phyloP scores from a whole-genome alignment of 2,113 vertebrate species.

The Antennarius striatus region DNA sequence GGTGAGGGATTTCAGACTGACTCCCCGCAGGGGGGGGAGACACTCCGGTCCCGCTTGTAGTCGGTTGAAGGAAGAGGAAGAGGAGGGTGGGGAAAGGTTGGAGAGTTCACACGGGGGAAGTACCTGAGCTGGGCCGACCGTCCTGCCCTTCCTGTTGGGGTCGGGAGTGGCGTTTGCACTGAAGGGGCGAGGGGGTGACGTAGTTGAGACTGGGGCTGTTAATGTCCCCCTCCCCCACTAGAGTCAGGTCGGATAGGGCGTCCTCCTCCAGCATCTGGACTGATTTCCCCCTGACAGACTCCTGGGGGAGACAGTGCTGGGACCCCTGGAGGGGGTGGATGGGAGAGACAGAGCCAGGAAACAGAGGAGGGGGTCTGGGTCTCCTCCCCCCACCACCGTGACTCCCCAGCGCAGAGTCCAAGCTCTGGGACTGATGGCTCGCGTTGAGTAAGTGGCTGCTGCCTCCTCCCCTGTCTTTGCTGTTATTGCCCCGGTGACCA shows the following conservation, averaged over 20 bases:
- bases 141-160: conserved; percentile 79
- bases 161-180: conserved; percentile 73
- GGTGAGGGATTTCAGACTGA: conserved; percentile 24
- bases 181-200: conserved; percentile 80
- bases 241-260: conserved; percentile 87
- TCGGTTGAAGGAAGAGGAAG: conserved; percentile 39
- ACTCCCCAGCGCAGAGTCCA: conserved; percentile 75
- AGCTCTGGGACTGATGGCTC: conserved; percentile 76
- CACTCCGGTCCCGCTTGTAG: conserved; percentile 20
- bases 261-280: conserved; percentile 89
- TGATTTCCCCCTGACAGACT: conserved; percentile 64
- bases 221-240: conserved; percentile 92
- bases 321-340: conserved; percentile 54
- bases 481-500: conserved; percentile 57
- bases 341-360: conserved; percentile 78
- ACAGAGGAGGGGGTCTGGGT: conserved; percentile 68
- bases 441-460: conserved; percentile 67
- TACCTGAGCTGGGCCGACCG: conserved; percentile 90
- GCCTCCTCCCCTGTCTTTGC: conserved; percentile 38
- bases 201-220: conserved; percentile 90
- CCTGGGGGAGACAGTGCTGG: conserved; percentile 50
- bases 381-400: conserved; percentile 67
- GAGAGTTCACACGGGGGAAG: conserved; percentile 82
- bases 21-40: conserved; percentile 2
- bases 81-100: conserved; percentile 32